phyloP scores from a whole-genome alignment of 2,888 invertebrate genomes.

The Meiosimyza platycephala region DNA sequence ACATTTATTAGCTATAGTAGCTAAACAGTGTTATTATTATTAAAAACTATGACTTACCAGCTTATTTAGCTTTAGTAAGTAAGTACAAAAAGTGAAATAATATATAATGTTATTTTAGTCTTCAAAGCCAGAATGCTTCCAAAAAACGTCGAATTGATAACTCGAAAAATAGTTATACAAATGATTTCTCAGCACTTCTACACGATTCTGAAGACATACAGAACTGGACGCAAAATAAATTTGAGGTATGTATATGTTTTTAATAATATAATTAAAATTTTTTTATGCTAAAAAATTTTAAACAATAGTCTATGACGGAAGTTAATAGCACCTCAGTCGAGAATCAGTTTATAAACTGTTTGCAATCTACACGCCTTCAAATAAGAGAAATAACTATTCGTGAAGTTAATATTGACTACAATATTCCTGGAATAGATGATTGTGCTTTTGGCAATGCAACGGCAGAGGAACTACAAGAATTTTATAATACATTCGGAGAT shows the following conservation, averaged over 20 bases:
- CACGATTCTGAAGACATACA: conserved; percentile 29
- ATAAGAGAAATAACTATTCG: conserved; percentile 49
- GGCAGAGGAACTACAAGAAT: conserved; percentile 44
- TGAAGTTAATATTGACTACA: conserved; percentile 45
- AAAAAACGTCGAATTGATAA: conserved; percentile 15
- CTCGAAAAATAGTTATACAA: neutral
- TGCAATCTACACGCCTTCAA: conserved; percentile 26
- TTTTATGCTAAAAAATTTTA: neutral
- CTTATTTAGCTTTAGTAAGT: too few relatives aligned
- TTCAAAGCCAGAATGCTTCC: neutral
- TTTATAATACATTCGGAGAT: conserved; percentile 41
- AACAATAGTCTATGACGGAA: neutral
- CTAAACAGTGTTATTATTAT: neutral
- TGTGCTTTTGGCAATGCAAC: conserved; percentile 50
- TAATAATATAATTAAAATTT: neutral
- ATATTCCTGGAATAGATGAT: conserved; percentile 38
- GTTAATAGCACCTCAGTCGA: neutral
- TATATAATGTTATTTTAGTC: neutral
- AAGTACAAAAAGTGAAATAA: neutral
- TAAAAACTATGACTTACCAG: neutral
- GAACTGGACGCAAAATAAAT: conserved; percentile 6
- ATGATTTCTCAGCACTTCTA: conserved; percentile 23
- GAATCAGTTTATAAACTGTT: neutral
- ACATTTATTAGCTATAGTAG: too few relatives aligned
- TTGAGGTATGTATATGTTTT: neutral